phyloP scores from a whole-genome alignment of 2,888 invertebrate species.

The Malachius bipustulatus region DNA sequence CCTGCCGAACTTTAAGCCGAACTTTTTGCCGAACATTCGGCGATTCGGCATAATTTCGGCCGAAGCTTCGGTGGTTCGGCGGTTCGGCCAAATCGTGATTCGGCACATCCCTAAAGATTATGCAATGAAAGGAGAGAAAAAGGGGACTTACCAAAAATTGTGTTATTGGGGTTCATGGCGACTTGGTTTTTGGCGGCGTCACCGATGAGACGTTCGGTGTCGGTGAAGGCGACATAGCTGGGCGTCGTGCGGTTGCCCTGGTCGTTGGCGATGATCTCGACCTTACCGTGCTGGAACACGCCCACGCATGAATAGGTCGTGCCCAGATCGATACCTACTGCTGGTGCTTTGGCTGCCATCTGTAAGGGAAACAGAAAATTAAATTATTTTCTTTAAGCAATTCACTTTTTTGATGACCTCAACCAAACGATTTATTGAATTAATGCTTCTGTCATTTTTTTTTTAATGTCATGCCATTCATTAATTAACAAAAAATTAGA shows the following conservation, averaged over 20 bases:
- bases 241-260: slow-evolving; percentile 85
- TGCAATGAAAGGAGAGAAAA: slow-evolving; percentile 5
- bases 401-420: no score
- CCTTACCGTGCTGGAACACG: slow-evolving; percentile 85
- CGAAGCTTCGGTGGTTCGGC: no score
- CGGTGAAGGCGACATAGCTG: slow-evolving; percentile 74
- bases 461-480: no score
- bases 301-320: slow-evolving; percentile 93
- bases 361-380: slow-evolving; percentile 30
- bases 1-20: no score
- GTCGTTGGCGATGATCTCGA: slow-evolving; percentile 83
- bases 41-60: no score
- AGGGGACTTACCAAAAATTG: slow-evolving; percentile 65
- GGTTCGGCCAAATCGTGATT: no score
- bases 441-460: no score
- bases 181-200: slow-evolving; percentile 77
- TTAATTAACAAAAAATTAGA: no score
- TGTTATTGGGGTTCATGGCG: slow-evolving; percentile 81
- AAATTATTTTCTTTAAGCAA: no score
- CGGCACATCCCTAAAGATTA: no score
- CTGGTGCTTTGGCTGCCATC: slow-evolving; percentile 64
- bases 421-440: no score
- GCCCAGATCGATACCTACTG: slow-evolving; percentile 92
- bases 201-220: slow-evolving; percentile 71
- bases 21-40: no score